phyloP scores from a whole-genome alignment of 2,888 invertebrate genomes.

The Galerucella calmariensis region DNA sequence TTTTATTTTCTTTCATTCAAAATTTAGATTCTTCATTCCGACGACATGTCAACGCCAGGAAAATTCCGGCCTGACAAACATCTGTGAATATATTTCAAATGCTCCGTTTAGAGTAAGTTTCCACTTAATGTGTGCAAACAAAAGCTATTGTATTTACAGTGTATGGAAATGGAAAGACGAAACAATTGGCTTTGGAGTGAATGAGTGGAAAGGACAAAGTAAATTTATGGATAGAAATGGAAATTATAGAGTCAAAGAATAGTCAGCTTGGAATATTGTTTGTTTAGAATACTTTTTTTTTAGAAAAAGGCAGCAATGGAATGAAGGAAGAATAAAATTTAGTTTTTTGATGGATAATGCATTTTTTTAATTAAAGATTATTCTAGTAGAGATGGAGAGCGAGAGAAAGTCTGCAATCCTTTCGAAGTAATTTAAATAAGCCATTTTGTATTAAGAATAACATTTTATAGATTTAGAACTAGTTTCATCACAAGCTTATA shows the following conservation, averaged over 20 bases:
- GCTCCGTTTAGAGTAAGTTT: slow-evolving; percentile 29
- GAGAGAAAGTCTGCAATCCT: too few relatives aligned
- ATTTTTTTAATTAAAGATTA: background rate
- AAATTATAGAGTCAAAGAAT: slow-evolving; percentile 29
- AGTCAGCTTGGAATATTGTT: background rate
- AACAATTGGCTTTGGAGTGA: slow-evolving; percentile 23
- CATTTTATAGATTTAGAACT: too few relatives aligned
- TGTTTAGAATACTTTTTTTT: background rate
- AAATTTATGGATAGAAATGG: slow-evolving; percentile 29
- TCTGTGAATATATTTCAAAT: slow-evolving; percentile 31
- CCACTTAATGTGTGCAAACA: slow-evolving; percentile 31
- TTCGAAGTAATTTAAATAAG: too few relatives aligned
- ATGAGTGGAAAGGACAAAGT: slow-evolving; percentile 27
- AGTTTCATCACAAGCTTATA: too few relatives aligned
- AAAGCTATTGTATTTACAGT: slow-evolving; percentile 30
- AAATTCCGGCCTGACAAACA: slow-evolving; percentile 27
- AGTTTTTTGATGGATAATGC: background rate
- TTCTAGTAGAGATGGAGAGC: too few relatives aligned
- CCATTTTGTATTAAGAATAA: too few relatives aligned
- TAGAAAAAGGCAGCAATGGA: background rate
- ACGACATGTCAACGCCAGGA: slow-evolving; percentile 33
- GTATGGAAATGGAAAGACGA: slow-evolving; percentile 27
- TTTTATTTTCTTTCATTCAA: slow-evolving; percentile 9
- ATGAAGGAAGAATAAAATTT: background rate
- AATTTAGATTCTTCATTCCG: slow-evolving; percentile 24